Evolutionary conservation across 1,140 invertebrate species (phyloP).

Genomic region (Penaeus vannamei): DNA sequence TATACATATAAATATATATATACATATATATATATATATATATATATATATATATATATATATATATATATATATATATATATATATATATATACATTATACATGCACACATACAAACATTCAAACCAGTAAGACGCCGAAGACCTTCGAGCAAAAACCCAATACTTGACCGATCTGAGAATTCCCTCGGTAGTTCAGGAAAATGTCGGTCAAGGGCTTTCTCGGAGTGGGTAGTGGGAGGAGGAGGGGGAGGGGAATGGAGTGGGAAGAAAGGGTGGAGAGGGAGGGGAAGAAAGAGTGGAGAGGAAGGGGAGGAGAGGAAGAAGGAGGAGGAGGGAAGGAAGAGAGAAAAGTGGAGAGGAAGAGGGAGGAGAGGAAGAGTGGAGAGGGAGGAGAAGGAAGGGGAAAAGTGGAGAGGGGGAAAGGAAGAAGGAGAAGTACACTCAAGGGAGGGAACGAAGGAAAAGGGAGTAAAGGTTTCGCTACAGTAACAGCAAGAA

Average conservation of each 20-base stretch:
- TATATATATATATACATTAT: too few relatives aligned
- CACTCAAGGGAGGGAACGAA: too few relatives aligned
- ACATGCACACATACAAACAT: not conserved
- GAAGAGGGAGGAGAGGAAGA: not conserved
- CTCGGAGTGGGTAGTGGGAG: not conserved
- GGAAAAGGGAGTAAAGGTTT: not conserved
- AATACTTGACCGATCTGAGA: not conserved
- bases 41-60: too few relatives aligned
- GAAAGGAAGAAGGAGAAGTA: not conserved
- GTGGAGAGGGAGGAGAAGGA: not conserved
- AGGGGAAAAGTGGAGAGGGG: not conserved
- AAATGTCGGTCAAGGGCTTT: not conserved
- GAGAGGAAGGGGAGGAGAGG: not conserved
- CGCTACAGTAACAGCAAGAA: constrained; percentile 3
- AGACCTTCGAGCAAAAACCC: not conserved
- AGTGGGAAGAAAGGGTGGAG: not conserved
- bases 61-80: too few relatives aligned
- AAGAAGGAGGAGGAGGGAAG: not conserved
- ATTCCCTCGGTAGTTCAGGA: not conserved
- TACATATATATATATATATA: too few relatives aligned
- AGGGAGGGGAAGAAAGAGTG: not conserved
- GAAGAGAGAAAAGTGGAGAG: not conserved
- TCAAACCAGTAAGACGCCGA: not conserved
- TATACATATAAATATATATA: too few relatives aligned
- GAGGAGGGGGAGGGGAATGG: not conserved